These are phyloP conservation scores for Typhlichthys subterraneus DNA, from an alignment of 2,797 vertebrate genomes.

Conservation along the genomic window DNA sequence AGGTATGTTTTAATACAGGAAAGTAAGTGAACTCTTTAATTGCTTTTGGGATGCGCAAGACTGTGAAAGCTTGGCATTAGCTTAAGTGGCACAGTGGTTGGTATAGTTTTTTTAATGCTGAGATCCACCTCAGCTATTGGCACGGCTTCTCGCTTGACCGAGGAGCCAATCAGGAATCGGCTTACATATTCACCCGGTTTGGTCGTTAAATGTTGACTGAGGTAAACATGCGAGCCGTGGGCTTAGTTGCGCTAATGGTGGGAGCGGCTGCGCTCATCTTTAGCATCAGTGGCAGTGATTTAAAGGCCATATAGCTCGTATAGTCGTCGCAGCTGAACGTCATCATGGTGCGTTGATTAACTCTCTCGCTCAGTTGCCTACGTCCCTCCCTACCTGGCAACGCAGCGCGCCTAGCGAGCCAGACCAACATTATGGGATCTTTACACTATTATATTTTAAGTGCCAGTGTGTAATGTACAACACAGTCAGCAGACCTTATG, in stretches of 20 bases:
- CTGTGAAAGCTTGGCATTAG: conserved; percentile 44
- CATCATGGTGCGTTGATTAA: conserved; percentile 32
- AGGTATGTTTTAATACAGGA: conserved; percentile 30
- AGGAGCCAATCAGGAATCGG: conserved; percentile 47
- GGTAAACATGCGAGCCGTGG: conserved; percentile 35
- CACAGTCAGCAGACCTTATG: conserved; percentile 29
- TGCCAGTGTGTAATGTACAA: conserved; percentile 31
- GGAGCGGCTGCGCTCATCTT: conserved; percentile 33
- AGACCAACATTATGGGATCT: conserved; percentile 34
- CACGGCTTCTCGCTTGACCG: conserved; percentile 27
- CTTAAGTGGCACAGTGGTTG: conserved; percentile 44
- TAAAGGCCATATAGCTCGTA: conserved; percentile 17
- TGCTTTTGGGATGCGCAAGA: conserved; percentile 49
- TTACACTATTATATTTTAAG: conserved; percentile 59
- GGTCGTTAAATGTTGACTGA: conserved; percentile 27
- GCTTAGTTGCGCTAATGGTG: conserved; percentile 45
- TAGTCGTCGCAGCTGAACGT: conserved; percentile 33
- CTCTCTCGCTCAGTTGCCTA: conserved; percentile 24
- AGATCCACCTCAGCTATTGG: conserved; percentile 62
- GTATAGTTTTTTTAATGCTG: conserved; percentile 48
- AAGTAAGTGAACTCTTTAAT: conserved; percentile 49
- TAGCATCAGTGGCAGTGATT: conserved; percentile 33
- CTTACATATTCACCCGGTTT: conserved; percentile 43
- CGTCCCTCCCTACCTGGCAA: conserved; percentile 21
- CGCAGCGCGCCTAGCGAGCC: conserved; percentile 45